Base-by-base conservation (phyloP, 2,888 invertebrate species). In the Eilema caniola region DNA sequence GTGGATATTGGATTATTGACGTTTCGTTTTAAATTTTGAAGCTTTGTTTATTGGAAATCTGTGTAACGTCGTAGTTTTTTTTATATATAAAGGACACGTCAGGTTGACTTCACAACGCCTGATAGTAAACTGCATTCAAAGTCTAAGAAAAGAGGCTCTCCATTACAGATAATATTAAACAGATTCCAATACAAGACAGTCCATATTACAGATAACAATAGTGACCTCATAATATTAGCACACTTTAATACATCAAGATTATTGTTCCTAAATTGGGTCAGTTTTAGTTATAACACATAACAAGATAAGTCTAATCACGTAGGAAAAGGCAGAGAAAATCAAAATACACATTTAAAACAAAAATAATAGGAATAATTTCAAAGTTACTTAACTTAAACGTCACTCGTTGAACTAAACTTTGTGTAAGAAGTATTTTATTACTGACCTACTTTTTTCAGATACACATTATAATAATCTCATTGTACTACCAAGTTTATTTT, bases 1-100 rank as follows among this genome's bases (percentile, higher is more conserved):
- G 23, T 67, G 63, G 60, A 64, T 61, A 28, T 67, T 64, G 24
- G 53, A n/a, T 70, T 62, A 71, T 61, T 71, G 67, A 68, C 71
- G 62, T 71, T 53, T 24, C 33, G n/a, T 56, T 71, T 71, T 62
- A 37, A 41, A 61, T 28, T 25, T 10, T 31, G 64, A 47, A n/a
- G 47, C 31, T 62, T 57, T 53, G 37, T 33, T 3, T 65, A 20
- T 65, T 24, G 20, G 12, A 24, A 57, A 11, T 53, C 53, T 53
- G 37, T n/a, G 57, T 20, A 33, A 12, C 14, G 23, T 28, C 3
- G 2, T n/a, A 16, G 24, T 25, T 24, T 25, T 24, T 20, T 14
- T 41, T 16, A 16, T 14, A 4, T 16, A 47, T 47, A 37, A n/a
- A 7, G 37, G 37, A 20, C 14, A 47, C 20, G 0, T 20, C 20